Conservation (phyloP, 2,113 vertebrate genomes). For the Etheostoma spectabile region DNA sequence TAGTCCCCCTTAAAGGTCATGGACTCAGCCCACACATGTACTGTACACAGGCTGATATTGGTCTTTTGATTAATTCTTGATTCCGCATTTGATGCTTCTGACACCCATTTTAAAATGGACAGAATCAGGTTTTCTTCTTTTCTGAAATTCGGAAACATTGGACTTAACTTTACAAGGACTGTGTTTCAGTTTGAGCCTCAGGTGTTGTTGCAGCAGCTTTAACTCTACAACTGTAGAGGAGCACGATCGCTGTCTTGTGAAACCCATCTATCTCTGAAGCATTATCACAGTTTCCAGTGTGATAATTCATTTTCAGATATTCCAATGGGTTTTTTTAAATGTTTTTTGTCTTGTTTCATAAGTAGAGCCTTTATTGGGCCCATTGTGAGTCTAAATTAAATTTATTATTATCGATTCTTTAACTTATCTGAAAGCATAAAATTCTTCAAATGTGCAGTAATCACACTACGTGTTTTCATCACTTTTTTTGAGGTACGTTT, state of each 20-base stretch:
- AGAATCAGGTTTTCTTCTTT: background rate
- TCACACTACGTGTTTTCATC: background rate
- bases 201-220: too few species aligned
- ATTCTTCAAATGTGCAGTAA: background rate
- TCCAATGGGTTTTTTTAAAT: too few species aligned
- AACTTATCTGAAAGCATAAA: background rate
- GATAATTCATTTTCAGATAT: too few species aligned
- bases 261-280: too few species aligned
- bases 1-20: conserved; percentile 44
- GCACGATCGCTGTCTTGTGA: too few species aligned
- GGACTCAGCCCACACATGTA: background rate
- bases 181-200: background rate
- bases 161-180: background rate
- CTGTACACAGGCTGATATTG: background rate
- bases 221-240: too few species aligned
- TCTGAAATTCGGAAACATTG: background rate
- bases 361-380: too few species aligned
- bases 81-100: background rate
- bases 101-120: background rate
- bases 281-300: too few species aligned
- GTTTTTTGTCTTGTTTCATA: too few species aligned
- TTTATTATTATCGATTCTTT: background rate
- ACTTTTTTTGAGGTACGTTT: too few species aligned
- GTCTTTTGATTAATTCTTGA: background rate
- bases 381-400: too few species aligned